These are phyloP conservation scores for Drosophila acutilabella DNA, from an alignment of 2,888 invertebrate genomes.

Conservation along the genomic window DNA sequence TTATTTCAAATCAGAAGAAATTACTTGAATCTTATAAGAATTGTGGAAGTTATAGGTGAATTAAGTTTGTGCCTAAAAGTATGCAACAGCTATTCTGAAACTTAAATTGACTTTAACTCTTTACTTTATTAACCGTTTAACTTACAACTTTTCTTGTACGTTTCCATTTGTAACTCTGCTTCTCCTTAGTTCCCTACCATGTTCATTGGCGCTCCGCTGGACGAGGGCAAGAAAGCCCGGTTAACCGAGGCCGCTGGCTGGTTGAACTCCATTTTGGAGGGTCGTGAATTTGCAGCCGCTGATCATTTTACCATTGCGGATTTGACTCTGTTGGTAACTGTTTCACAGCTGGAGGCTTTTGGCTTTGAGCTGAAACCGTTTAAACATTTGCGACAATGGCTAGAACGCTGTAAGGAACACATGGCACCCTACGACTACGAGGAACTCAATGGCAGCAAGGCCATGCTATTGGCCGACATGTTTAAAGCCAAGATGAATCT, in stretches of 20 bases:
- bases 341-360: slow-evolving; percentile 85
- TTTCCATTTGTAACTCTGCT: too few species aligned
- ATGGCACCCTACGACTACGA: slow-evolving; percentile 89
- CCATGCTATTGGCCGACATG: slow-evolving; percentile 86
- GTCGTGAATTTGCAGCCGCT: slow-evolving; percentile 87
- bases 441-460: slow-evolving; percentile 88
- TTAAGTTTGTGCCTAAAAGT: not conserved
- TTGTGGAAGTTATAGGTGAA: not conserved
- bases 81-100: not conserved
- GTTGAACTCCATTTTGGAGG: slow-evolving; percentile 86
- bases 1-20: too few species aligned
- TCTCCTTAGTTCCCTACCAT: slow-evolving; percentile 85
- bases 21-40: too few species aligned
- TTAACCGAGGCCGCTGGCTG: slow-evolving; percentile 87
- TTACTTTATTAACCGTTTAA: too few species aligned
- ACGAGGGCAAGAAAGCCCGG: slow-evolving; percentile 85
- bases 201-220: slow-evolving; percentile 85
- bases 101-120: too few species aligned
- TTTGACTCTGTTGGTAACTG: slow-evolving; percentile 82
- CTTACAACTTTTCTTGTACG: not conserved
- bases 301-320: slow-evolving; percentile 85
- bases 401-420: slow-evolving; percentile 88
- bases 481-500: slow-evolving; percentile 85
- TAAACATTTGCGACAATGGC: slow-evolving; percentile 87
- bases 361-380: slow-evolving; percentile 86